A percentile compares a stretch with the other conserved stretches of the same genome.
Conservation (phyloP, 2,888 invertebrate species). For the Entomobrya proxima region DNA sequence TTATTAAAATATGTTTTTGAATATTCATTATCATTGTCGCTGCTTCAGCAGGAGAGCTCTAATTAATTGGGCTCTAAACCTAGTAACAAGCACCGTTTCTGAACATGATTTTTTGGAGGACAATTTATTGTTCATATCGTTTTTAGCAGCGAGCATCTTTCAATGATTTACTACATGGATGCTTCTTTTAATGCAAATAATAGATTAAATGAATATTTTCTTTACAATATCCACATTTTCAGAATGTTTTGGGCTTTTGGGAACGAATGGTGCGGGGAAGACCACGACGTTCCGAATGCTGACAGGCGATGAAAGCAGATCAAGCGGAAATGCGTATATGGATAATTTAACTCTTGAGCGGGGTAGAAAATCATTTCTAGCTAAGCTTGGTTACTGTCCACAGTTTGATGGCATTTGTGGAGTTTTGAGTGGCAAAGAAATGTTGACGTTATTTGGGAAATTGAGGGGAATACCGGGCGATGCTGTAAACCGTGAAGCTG, state of each 20-base stretch:
- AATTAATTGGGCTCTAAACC: too few species aligned
- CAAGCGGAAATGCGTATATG: conserved; percentile 77
- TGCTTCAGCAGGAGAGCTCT: too few species aligned
- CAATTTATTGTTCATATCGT: too few species aligned
- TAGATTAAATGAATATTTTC: too few species aligned
- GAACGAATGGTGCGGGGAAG: conserved; percentile 77
- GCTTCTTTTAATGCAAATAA: too few species aligned
- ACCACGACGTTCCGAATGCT: conserved; percentile 81
- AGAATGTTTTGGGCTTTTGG: conserved; percentile 79
- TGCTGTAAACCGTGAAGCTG: conserved; percentile 37
- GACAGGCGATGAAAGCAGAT: conserved; percentile 79
- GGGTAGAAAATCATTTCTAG: conserved; percentile 1
- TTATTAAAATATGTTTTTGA: too few species aligned
- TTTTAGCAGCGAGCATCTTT: too few species aligned
- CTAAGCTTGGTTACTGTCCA: conserved; percentile 89
- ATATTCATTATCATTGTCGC: too few species aligned
- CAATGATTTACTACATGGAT: too few species aligned
- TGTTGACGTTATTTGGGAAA: conserved; percentile 84
- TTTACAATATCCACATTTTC: too few species aligned
- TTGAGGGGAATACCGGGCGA: conserved; percentile 83
- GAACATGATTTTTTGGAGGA: too few species aligned
- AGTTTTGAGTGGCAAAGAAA: conserved; percentile 86
- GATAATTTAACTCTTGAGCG: neutral
- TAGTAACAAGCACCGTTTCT: too few species aligned
- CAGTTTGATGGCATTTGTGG: conserved; percentile 90